A percentile compares a stretch with the other conserved stretches of the same genome.
Conservation (phyloP, 2,113 vertebrate genomes). For the Oncorhynchus gorbuscha region DNA sequence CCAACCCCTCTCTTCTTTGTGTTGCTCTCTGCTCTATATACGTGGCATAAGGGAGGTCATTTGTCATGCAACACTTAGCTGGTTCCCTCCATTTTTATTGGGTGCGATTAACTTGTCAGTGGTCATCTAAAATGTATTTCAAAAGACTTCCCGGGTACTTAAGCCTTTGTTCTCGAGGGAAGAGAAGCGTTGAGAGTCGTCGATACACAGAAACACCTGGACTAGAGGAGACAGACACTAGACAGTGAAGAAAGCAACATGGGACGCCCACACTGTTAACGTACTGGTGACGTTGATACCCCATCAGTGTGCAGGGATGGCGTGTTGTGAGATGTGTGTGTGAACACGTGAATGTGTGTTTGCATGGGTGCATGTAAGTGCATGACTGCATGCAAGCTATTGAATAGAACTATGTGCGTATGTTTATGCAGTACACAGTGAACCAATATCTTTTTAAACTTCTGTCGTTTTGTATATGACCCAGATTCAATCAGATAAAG, state of each 20-base stretch:
- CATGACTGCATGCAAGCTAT: neutral
- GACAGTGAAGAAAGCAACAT: neutral
- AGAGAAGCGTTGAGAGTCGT: conserved; percentile 2
- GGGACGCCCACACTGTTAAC: conserved; percentile 8
- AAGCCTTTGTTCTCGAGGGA: conserved; percentile 39
- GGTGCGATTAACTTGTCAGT: conserved; percentile 58
- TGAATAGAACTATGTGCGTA: neutral
- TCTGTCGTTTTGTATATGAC: neutral
- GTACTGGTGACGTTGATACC: neutral
- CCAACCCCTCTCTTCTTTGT: too few species aligned
- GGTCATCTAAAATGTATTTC: conserved; percentile 41
- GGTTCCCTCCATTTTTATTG: conserved; percentile 50
- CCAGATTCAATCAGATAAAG: too few species aligned
- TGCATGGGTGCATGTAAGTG: conserved; percentile 1
- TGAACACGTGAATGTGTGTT: neutral
- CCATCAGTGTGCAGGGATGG: neutral
- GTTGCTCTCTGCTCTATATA: too few species aligned
- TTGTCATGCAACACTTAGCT: conserved; percentile 48
- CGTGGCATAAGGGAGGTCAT: conserved; percentile 32
- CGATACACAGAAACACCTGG: neutral
- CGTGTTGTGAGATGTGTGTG: neutral
- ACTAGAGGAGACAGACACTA: neutral
- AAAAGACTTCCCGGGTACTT: conserved; percentile 14
- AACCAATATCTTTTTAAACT: too few species aligned
- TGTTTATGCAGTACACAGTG: conserved; percentile 4